Evolutionary conservation across 2,888 invertebrate genomes (phyloP), one percentile per base, ranked within the genome.

Genomic region (Chrysina gloriosa): DNA sequence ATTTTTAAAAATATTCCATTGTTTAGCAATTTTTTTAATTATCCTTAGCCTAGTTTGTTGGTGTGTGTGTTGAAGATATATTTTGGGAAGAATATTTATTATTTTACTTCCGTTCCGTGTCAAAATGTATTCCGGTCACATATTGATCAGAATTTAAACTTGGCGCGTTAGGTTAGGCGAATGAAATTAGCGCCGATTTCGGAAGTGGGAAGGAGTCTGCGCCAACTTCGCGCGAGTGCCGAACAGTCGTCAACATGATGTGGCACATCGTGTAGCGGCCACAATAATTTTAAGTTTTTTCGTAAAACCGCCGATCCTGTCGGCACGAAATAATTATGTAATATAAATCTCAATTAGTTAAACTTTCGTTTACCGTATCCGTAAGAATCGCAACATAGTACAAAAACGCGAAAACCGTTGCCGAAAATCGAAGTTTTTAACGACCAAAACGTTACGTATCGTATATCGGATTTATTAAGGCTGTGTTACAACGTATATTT

Each of bases 171-270:
- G 65, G 21, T 42, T 45, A 66, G 48, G 52, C 67, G 61, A n/a
- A 61, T 65, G 69, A 66, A 36, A 63, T 68, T 69, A 71, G 69
- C 70, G 69, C 69, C 63, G 65, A 65, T 52, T 52, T 63, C 27
- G 61, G 48, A 52, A 64, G 67, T 42, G 69, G 67, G 69, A 73
- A 70, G 71, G 69, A 68, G 63, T 66, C 65, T 72, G 75, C 73
- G 72, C 74, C 73, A 76, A 74, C 76, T 77, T 78, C 78, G 77
- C 74, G 70, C 70, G 72, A 72, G 69, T 75, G 75, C 72, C 69
- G 70, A 65, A 70, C 81, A 83, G 83, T 83, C 82, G 83, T 82
- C 82, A 83, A 83, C 83, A 83, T 83, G 83, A 84, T 84, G 84
- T 84, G 84, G 84, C 84, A 84, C 80, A 81, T 82, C 82, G 82